phyloP scores from a whole-genome alignment of 2,888 invertebrate genomes.

The Yponomeuta plumbellus region DNA sequence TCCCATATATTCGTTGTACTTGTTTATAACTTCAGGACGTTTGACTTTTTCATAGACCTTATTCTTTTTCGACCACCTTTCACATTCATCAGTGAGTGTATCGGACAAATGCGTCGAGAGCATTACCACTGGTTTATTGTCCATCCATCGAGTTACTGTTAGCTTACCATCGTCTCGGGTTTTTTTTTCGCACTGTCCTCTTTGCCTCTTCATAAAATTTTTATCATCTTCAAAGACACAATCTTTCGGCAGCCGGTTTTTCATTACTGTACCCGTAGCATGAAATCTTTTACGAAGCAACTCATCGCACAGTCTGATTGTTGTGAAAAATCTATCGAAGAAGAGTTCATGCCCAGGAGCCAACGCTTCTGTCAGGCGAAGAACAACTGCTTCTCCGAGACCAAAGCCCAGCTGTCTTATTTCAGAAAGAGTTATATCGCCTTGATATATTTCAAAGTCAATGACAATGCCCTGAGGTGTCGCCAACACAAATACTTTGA shows the following conservation, averaged over 20 bases:
- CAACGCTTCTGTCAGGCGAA: conserved; percentile 21
- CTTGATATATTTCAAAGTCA: conserved; percentile 25
- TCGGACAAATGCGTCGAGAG: no score
- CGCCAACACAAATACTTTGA: conserved; percentile 2
- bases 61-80: conserved; percentile 2
- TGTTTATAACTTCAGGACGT: neutral
- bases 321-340: conserved; percentile 26
- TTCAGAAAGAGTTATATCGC: conserved; percentile 21
- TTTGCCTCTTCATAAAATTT: neutral
- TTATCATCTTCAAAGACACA: neutral
- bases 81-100: neutral
- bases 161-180: neutral
- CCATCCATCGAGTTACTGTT: neutral
- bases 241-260: neutral
- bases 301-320: conserved; percentile 2
- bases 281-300: neutral
- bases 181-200: neutral
- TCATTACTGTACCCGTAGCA: conserved; percentile 2
- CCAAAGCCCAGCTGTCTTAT: conserved; percentile 17
- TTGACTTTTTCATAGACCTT: neutral
- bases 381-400: conserved; percentile 23
- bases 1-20: neutral
- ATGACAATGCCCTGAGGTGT: conserved; percentile 19
- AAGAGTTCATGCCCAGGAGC: conserved; percentile 25
- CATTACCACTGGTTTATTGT: no score